Conservation (phyloP, 2,888 invertebrate species). For the Pollenia labialis region DNA sequence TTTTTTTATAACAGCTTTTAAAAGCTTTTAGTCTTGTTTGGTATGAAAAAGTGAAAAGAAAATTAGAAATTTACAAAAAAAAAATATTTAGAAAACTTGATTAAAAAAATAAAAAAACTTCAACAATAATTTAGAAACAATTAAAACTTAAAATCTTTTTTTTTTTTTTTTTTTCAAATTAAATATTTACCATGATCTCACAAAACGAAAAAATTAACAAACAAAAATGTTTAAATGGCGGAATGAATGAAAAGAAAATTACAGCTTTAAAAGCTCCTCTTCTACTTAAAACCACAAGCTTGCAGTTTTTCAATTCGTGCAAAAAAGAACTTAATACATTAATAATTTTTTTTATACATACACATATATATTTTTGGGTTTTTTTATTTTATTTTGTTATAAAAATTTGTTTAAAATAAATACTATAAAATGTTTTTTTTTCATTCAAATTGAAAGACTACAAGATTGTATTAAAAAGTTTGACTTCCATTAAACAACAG, state of each 20-base stretch:
- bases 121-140: slow-evolving; percentile 72
- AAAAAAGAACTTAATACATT: slow-evolving; percentile 56
- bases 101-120: slow-evolving; percentile 67
- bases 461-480: slow-evolving; percentile 65
- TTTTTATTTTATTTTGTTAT: slow-evolving; percentile 61
- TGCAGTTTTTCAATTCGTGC: slow-evolving; percentile 62
- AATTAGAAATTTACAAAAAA: slow-evolving; percentile 30
- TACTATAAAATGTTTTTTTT: slow-evolving; percentile 59
- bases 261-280: slow-evolving; percentile 42
- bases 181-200: slow-evolving; percentile 38
- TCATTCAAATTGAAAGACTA: slow-evolving; percentile 73
- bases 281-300: slow-evolving; percentile 43
- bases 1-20: slow-evolving; percentile 67
- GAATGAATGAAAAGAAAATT: slow-evolving; percentile 66
- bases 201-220: slow-evolving; percentile 35
- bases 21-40: slow-evolving; percentile 72
- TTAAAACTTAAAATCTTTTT: slow-evolving; percentile 63
- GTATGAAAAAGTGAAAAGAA: slow-evolving; percentile 55
- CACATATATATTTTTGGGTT: slow-evolving; percentile 30
- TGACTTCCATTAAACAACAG: slow-evolving; percentile 59
- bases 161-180: slow-evolving; percentile 49
- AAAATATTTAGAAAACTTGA: slow-evolving; percentile 30
- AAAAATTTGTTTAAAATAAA: slow-evolving; percentile 65
- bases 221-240: slow-evolving; percentile 56
- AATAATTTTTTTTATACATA: slow-evolving; percentile 60